These are phyloP conservation scores for Haliclona indistincta DNA, from an alignment of 37 sponge, comb jelly and placozoan genomes.

Conservation along the genomic window DNA sequence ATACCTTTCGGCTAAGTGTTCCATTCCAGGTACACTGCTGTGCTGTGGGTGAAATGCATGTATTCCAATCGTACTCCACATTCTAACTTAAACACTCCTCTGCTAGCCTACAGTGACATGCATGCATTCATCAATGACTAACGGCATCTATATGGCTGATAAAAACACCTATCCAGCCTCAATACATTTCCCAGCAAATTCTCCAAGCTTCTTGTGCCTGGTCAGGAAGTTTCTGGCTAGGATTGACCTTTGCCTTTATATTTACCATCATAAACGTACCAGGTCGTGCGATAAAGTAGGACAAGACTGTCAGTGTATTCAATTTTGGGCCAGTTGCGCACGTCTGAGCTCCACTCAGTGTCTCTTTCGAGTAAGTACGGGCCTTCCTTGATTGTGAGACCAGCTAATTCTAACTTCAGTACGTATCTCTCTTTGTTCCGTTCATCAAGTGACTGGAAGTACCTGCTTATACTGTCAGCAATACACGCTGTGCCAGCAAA, in stretches of 20 bases:
- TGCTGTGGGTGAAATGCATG: conserved; percentile 3
- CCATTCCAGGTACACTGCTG: conserved; percentile 3
- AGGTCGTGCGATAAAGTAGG: conserved; percentile 10
- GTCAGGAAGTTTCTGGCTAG: conserved; percentile 11
- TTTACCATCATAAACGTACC: not conserved
- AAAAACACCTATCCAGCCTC: conserved; percentile 11
- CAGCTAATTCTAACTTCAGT: too few relatives aligned
- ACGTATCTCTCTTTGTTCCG: too few relatives aligned
- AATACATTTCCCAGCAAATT: not conserved
- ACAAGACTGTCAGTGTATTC: not conserved
- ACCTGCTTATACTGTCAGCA: too few relatives aligned
- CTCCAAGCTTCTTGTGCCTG: conserved; percentile 24
- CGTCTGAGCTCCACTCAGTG: not conserved
- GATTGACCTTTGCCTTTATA: conserved; percentile 31
- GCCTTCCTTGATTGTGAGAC: too few relatives aligned
- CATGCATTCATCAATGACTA: not conserved
- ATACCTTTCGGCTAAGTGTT: conserved; percentile 2
- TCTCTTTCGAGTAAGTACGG: not conserved
- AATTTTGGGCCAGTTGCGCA: too few relatives aligned
- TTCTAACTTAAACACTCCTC: conserved; percentile 38
- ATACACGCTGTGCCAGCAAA: too few relatives aligned
- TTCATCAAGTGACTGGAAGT: too few relatives aligned
- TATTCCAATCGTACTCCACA: conserved; percentile 15
- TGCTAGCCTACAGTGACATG: conserved; percentile 5
- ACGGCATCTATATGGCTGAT: too few relatives aligned